Evolutionary conservation across 30 jellyfish, hydroid and myxozoan species (phyloP), one percentile per base, ranked within the genome.

Genomic region (Catostylus mosaicus): DNA sequence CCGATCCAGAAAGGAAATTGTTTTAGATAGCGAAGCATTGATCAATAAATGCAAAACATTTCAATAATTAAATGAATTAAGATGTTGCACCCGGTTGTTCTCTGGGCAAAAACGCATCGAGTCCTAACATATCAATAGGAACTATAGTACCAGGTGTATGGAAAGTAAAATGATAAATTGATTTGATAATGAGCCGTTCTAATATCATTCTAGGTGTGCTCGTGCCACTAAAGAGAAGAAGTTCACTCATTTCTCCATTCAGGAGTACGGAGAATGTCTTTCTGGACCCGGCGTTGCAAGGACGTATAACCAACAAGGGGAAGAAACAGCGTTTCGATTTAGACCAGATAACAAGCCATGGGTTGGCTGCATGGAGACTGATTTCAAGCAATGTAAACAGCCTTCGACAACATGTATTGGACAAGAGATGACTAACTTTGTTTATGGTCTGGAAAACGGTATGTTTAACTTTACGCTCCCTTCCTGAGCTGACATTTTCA

Each of bases 341-440:
- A 73, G 97, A 30, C 99, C 99, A 2, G 83, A 81, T 32, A 50
- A 66, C 24, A 75, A 83, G 30, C 99, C 97, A 0, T 88, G 97
- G 97, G 54, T 75, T 37, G 99, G 99, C 0, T 94, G 99, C 77
- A 84, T 94, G 91, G 97, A 94, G 29, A 75, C 91, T 14, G 96
- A 94, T 72, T 84, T 61, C 47, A 80, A 84, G 52, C 75, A 67
- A 72, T 94, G 99, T 67, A 33, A 64, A 18, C 97, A 73, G 46
- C 90, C 95, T 12, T 88, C 99, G 22, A 27, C 85, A 11, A 94
- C 97, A 20, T 94, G 99, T 73, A 63, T 94, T 51, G 99, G 99
- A 18, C 91, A 78, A 81, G 97, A 94, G 60, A 40, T 52, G 62
- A 94, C 99, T 9, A 94, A 94, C 82, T 94, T 94, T 70, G 99